Conservation (phyloP, 2,113 vertebrate species). For the Sapajus apella region DNA sequence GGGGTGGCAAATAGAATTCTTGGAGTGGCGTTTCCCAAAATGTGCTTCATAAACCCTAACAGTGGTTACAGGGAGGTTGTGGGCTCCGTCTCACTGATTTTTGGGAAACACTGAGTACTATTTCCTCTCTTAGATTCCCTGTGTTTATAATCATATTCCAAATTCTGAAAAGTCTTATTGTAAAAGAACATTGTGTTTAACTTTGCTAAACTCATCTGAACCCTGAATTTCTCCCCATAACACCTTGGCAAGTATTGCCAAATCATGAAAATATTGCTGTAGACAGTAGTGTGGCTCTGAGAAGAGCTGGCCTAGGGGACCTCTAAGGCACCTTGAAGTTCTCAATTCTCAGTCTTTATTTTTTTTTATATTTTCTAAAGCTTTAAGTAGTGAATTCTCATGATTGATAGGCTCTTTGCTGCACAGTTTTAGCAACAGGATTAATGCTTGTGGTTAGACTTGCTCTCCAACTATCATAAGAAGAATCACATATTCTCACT, state of each 20-base stretch:
- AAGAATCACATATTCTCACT: constrained; percentile 38
- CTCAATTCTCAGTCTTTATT: background rate
- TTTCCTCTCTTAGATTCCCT: background rate
- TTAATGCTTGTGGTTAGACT: constrained; percentile 48
- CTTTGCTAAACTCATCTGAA: background rate
- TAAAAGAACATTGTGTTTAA: background rate
- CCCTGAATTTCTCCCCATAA: background rate
- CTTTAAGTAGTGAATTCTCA: constrained; percentile 19
- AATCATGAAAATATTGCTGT: background rate
- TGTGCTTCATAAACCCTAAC: background rate
- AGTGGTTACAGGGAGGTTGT: fast-evolving
- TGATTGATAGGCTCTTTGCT: constrained; percentile 50
- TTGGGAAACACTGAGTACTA: background rate
- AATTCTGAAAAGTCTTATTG: background rate
- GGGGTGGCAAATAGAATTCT: background rate
- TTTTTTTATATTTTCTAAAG: background rate
- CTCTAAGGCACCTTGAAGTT: constrained; percentile 9
- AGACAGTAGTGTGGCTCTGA: background rate
- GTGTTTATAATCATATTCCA: background rate
- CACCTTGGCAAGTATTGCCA: background rate
- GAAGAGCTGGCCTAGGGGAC: background rate
- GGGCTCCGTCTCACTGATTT: background rate
- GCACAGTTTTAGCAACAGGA: constrained; percentile 56
- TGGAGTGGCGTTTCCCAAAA: background rate
- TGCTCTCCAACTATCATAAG: constrained; percentile 33